A percentile compares a stretch with the other conserved stretches of the same genome.
phyloP scores from a whole-genome alignment of 2,888 invertebrate genomes.

The Exephanes ischioxanthus region DNA sequence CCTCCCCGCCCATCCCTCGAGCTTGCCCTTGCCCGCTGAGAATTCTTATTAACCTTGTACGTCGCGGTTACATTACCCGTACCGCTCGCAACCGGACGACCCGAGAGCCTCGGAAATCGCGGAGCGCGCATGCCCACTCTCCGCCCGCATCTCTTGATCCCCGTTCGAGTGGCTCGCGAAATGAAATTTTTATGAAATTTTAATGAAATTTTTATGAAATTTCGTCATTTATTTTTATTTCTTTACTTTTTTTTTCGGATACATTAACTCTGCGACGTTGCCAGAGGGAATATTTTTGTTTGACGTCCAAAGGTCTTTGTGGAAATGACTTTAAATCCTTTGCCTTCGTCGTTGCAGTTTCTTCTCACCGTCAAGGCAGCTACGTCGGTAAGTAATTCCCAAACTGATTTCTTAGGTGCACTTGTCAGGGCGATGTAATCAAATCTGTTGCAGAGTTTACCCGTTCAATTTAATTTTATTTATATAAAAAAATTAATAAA shows the following conservation, averaged over 20 bases:
- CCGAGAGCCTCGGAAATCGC: constrained; percentile 23
- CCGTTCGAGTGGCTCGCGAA: neutral
- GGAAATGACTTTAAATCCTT: neutral
- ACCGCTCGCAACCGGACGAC: constrained; percentile 6
- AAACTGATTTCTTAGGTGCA: too few relatives aligned
- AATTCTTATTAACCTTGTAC: constrained; percentile 66
- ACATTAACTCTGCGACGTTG: neutral
- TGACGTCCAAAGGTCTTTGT: neutral
- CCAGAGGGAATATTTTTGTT: neutral
- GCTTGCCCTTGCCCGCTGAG: constrained; percentile 31
- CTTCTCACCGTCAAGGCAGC: too few relatives aligned
- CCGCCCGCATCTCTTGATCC: neutral
- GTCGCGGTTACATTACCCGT: constrained; percentile 47
- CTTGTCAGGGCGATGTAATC: too few relatives aligned
- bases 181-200: neutral
- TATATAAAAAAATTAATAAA: too few relatives aligned
- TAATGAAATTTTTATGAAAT: neutral
- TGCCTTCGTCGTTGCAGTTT: neutral
- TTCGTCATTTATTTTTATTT: neutral
- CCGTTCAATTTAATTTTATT: too few relatives aligned
- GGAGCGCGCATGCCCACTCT: too few relatives aligned
- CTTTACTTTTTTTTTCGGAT: neutral
- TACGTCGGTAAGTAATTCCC: too few relatives aligned
- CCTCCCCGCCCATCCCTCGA: constrained; percentile 9
- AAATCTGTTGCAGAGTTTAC: too few relatives aligned